Base-by-base conservation (phyloP, 2,888 invertebrate genomes). In the Andricus quercusramuli region DNA sequence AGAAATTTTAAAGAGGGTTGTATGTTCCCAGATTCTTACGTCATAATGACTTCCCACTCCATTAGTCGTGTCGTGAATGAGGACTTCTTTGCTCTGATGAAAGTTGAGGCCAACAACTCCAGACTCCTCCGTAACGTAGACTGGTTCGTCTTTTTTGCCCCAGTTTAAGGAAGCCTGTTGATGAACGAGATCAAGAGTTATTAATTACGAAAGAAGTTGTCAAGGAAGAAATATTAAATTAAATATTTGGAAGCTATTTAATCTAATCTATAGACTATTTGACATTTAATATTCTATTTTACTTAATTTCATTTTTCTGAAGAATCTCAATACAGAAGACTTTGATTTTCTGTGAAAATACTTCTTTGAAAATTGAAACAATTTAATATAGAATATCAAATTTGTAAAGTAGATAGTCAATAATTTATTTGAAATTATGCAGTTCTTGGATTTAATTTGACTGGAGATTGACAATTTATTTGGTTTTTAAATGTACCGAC, bases 81-180 rank as follows among this genome's bases (percentile, higher is more conserved):
- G 94, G 87, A 97, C 95, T 93, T 98, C 97, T 94, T 97, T 97
- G 93, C 97, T 97, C 93, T 97, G 97, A 91, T 97, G 97, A 94
- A 97, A 98, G 93, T 97, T 97, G 64, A 98, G 94, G 0, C 97
- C 97, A 37, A 97, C 96, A 8, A 98, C 97, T 80, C 97, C 97
- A 77, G 96, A 96, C 90, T 97, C 97, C 89, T 97, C 97, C 15
- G 97, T 96, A 82, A 97, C 97, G 91, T 96, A 96, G 37, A 97
- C 96, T 29, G 97, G 96, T 90, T 97, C 97, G 91, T 96, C 96
- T 88, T 96, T 96, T 92, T 96, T 96, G 81, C 96, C 96, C 96
- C 97, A 96, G 92, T 97, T 96, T 93, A 97, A 94, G 85, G 96
- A 95, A 80, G 97, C 97, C 94, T 94, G 56, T 32, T 56, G 56